These are phyloP conservation scores for Procapra przewalskii DNA, from an alignment of 2,113 vertebrate genomes.

Conservation along the genomic window DNA sequence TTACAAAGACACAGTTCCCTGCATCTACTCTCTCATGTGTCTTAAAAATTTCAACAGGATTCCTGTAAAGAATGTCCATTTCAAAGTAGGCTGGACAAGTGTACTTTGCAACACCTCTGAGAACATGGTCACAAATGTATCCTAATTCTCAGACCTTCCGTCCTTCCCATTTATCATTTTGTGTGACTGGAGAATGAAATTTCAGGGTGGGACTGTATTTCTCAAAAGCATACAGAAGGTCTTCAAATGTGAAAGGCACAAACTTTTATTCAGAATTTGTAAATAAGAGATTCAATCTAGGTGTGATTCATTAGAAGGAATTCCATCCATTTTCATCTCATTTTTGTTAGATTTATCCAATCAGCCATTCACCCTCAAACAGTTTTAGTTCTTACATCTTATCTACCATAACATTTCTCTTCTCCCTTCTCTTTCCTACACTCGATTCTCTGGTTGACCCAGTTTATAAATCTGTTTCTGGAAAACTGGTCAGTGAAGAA, in stretches of 20 bases:
- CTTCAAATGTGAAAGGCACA: not conserved
- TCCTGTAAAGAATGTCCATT: not conserved
- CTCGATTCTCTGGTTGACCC: not conserved
- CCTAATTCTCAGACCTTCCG: not conserved
- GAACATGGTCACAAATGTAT: not conserved
- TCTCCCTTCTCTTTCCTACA: not conserved
- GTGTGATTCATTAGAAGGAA: not conserved
- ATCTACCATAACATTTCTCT: not conserved
- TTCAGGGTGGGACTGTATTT: not conserved
- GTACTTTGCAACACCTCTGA: not conserved
- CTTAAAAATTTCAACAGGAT: not conserved
- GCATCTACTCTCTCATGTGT: not conserved
- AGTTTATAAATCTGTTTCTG: conserved; percentile 6
- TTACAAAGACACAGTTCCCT: not conserved
- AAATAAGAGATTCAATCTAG: not conserved
- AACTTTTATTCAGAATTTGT: not conserved
- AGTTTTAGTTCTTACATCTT: not conserved
- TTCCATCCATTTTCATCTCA: not conserved
- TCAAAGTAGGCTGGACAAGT: not conserved
- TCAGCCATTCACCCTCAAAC: not conserved
- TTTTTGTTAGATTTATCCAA: not conserved
- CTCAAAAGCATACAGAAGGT: not conserved
- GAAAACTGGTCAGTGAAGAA: not conserved
- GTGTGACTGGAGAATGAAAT: not conserved
- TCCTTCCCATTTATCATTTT: not conserved